Base-by-base conservation (phyloP, 1,140 invertebrate species). In the Sipha flava region DNA sequence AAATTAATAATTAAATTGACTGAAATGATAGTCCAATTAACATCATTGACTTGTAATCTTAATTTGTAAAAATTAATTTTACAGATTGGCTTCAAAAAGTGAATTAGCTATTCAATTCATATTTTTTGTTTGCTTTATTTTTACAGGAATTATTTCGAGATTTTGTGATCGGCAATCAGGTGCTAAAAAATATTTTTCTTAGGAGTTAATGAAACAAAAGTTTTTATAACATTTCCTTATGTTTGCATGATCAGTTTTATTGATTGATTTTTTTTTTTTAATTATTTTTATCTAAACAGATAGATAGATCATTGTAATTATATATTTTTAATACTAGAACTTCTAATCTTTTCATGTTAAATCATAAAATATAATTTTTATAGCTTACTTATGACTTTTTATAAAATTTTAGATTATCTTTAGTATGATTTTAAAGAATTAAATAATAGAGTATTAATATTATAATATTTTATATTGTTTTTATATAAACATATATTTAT, bases 91-190 rank as follows among this genome's bases (percentile, higher is more conserved):
- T 70, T n/a, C 40, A 47, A 31, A 26, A 68, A 68, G 26, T 45
- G 37, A 45, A 68, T 45, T 29, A 70, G 66, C 40, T 7, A 70
- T 70, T 23, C 66, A 47, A 70, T 68, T 70, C 40, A 70, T 70
- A 45, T 68, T 68, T 64, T 68, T 70, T 70, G 14, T 70, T 70
- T 70, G 40, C 40, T 73, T 73, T 49, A 54, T 77, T 77, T 77
- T 77, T 77, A 59, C 73, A 77, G 73, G 73, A 77, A 59, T 77
- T 77, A 77, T 77, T 77, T 77, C 49, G 73, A 57, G 73, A 77
- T 57, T 77, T 57, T 77, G 49, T 77, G 73, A 54, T 77, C 73
- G 34, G 73, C 49, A 57, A 57, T 77, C 73, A 77, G 73, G 73
- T 77, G 47, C 73, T 77, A 77, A 77, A 75, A 57, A 75, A 75